Evolutionary conservation across 2,888 invertebrate genomes (phyloP), one percentile per base, ranked within the genome.

Genomic region (Sesia apiformis): DNA sequence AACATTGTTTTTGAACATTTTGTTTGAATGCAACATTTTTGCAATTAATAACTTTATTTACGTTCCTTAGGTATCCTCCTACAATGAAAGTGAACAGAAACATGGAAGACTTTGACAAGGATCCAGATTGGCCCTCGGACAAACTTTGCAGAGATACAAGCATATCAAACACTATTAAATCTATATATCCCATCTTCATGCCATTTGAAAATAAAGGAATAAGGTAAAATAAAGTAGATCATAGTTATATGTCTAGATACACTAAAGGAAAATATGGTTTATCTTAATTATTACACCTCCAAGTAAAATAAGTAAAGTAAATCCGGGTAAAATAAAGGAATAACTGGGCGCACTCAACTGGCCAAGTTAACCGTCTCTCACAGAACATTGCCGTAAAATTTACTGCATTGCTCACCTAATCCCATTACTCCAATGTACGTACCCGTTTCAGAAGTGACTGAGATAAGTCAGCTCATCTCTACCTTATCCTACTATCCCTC

Each of bases 131-230:
- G 92, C 92, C 92, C 0, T 78, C 85, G 0, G 79, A 77, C 59
- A 78, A 76, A 50, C 81, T 90, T 57, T 93, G 92, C 63, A 72
- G 78, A 43, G 80, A 78, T 39, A 75, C 77, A 61, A 74, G 83
- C 23, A 66, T 83, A 1, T 84, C 86, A 2, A 78, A 82, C 4
- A 78, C 80, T 53, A 72, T 91, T 56, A 84, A 91, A 67, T 76
- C 91, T 60, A 81, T 94, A 60, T 91, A 93, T 53, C 93, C 93
- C 7, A 90, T 93, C 8, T 94, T 94, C 79, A 78, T 95, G 66
- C 93, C 94, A 0, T 93, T 94, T 55, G 94, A 95, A 76, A 94
- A 95, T 75, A 95, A 95, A 74, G 95, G 95, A 55, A 93, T 93
- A 73, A 91, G 91, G 94, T 94, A 83, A 23, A 23, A 88, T 90